A percentile compares a stretch with the other conserved stretches of the same genome.
phyloP scores from a whole-genome alignment of 2,797 vertebrate species.

The Mus caroli region DNA sequence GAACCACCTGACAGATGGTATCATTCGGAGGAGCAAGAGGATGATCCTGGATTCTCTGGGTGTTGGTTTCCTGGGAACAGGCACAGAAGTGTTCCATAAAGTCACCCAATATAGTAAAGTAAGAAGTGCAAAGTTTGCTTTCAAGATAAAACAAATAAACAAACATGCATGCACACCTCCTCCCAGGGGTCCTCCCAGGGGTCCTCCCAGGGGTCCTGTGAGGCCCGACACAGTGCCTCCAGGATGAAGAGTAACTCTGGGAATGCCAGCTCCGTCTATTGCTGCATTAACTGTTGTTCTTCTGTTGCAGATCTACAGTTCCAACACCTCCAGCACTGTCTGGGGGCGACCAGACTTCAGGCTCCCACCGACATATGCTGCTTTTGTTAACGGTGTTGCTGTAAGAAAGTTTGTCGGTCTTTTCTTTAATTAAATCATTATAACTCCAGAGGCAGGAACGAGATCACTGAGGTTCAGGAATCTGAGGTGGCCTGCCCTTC shows the following conservation, averaged over 20 bases:
- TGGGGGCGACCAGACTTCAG: constrained; percentile 92
- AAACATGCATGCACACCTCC: neutral
- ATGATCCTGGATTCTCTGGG: constrained; percentile 98
- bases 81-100: constrained; percentile 93
- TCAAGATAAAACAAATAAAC: neutral
- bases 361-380: constrained; percentile 93
- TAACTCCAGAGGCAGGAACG: neutral
- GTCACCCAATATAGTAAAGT: constrained; percentile 94
- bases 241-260: neutral
- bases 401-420: constrained; percentile 89
- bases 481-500: neutral
- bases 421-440: neutral
- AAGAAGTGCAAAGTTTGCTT: constrained; percentile 67
- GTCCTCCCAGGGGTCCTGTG: neutral
- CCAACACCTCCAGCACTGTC: constrained; percentile 90
- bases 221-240: neutral
- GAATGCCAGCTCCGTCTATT: neutral
- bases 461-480: constrained; percentile 40
- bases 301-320: constrained; percentile 91
- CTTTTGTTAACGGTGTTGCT: constrained; percentile 96
- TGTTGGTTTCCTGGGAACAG: constrained; percentile 94
- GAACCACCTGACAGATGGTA: constrained; percentile 92
- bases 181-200: neutral
- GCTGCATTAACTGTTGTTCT: constrained; percentile 25
- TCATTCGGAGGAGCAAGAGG: constrained; percentile 94